phyloP scores from a whole-genome alignment of 2,888 invertebrate species.

The Brachylomia viminalis region DNA sequence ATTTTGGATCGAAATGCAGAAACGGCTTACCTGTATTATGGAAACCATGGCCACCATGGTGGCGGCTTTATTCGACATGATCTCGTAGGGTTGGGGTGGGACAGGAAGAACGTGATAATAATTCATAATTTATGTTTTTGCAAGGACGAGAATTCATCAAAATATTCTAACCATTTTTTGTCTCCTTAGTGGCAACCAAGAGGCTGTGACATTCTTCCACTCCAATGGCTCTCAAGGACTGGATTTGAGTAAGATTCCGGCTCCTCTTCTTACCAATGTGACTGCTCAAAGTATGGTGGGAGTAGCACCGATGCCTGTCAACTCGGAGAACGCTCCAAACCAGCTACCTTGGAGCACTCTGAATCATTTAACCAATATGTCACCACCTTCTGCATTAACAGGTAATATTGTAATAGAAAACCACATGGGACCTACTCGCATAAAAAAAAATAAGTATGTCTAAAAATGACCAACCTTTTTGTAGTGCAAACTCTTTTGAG shows the following conservation, averaged over 20 bases:
- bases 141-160: background rate
- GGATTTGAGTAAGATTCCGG: slow-evolving; percentile 77
- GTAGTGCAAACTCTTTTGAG: background rate
- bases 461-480: background rate
- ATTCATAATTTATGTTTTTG: background rate
- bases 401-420: slow-evolving; percentile 30
- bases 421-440: background rate
- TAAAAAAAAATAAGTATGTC: background rate
- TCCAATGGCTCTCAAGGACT: slow-evolving; percentile 78
- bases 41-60: background rate
- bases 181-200: slow-evolving; percentile 80
- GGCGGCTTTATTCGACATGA: background rate
- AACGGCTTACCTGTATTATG: background rate
- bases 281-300: slow-evolving; percentile 83
- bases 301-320: slow-evolving; percentile 73
- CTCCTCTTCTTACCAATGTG: slow-evolving; percentile 82
- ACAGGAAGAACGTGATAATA: background rate
- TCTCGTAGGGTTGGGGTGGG: background rate
- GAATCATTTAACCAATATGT: slow-evolving; percentile 53
- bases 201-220: slow-evolving; percentile 81
- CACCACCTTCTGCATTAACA: slow-evolving; percentile 19
- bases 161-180: background rate
- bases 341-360: slow-evolving; percentile 70
- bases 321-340: slow-evolving; percentile 21
- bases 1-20: background rate